Percentiles rank a stretch among this genome's conserved stretches.
Evolutionary conservation across 2,797 vertebrate genomes (phyloP).

Genomic region (Oreonectes daqikongensis): DNA sequence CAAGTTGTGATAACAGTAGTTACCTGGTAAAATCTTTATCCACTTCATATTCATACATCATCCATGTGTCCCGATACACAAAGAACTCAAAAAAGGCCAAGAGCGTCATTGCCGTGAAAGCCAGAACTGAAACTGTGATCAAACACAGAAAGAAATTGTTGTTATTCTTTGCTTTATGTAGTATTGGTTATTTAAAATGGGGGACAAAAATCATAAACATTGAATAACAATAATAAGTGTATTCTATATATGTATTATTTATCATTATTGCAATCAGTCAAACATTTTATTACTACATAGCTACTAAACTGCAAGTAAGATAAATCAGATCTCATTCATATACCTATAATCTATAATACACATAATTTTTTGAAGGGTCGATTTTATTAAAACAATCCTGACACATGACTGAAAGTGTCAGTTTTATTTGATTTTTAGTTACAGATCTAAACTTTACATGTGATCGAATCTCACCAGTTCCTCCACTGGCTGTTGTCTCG

Average conservation of each 20-base stretch:
- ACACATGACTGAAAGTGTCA: background rate
- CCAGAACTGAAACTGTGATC: conserved; percentile 89
- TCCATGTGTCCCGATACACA: conserved; percentile 95
- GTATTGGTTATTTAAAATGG: background rate
- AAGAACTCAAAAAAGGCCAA: conserved; percentile 95
- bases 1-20: conserved; percentile 27
- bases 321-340: background rate
- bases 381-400: background rate
- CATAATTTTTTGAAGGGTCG: background rate
- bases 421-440: background rate
- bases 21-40: conserved; percentile 97
- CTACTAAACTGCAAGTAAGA: background rate
- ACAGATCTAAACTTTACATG: background rate
- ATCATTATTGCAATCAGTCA: too few relatives aligned
- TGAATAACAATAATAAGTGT: too few relatives aligned
- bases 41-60: conserved; percentile 98
- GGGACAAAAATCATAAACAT: background rate
- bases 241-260: background rate
- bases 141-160: background rate
- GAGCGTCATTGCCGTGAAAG: conserved; percentile 89
- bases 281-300: too few relatives aligned
- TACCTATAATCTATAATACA: too few relatives aligned
- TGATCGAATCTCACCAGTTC: conserved; percentile 82
- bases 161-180: background rate
- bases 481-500: conserved; percentile 90